phyloP scores from a whole-genome alignment of 2,113 vertebrate species.

The Prolemur simus region DNA sequence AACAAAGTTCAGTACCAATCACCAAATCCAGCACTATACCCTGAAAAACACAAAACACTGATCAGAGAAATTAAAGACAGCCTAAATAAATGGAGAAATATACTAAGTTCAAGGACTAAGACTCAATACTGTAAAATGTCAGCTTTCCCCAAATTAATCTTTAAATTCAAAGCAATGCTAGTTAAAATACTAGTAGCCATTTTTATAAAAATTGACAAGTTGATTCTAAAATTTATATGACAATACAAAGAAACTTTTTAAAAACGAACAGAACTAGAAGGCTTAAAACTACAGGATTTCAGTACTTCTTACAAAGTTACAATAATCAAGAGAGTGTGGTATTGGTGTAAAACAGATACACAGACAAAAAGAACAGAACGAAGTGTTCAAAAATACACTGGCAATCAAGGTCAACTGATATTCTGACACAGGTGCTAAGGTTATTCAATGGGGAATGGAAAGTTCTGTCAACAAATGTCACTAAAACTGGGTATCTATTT shows the following conservation, averaged over 20 bases:
- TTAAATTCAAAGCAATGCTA: background rate
- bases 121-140: background rate
- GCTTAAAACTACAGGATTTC: background rate
- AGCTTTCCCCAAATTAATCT: background rate
- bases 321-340: background rate
- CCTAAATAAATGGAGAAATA: background rate
- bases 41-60: background rate
- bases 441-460: background rate
- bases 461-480: background rate
- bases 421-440: background rate
- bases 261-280: background rate
- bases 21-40: background rate
- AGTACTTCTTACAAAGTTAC: background rate
- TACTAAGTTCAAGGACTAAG: background rate
- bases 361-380: background rate
- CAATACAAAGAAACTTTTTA: background rate
- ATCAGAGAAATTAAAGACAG: background rate
- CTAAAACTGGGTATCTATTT: background rate
- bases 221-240: background rate
- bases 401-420: background rate
- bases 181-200: background rate
- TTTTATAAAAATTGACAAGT: background rate
- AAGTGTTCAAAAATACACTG: background rate
- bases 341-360: background rate
- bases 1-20: background rate